Conservation (phyloP, 2,797 vertebrate species). For the Antennarius maculatus region DNA sequence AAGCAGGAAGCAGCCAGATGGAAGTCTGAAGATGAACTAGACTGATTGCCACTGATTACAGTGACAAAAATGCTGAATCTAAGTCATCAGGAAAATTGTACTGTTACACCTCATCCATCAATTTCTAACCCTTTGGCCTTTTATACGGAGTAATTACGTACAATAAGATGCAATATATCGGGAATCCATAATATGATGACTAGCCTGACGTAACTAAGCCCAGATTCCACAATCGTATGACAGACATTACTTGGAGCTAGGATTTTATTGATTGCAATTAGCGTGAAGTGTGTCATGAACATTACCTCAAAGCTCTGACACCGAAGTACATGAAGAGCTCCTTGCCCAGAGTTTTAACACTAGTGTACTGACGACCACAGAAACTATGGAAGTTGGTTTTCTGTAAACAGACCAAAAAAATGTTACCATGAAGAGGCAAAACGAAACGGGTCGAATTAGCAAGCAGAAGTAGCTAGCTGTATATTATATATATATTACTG, state of each 20-base stretch:
- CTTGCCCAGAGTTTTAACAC: conserved; percentile 90
- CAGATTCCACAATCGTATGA: too few relatives aligned
- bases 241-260: too few relatives aligned
- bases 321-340: conserved; percentile 95
- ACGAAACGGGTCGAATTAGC: not conserved
- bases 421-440: not conserved
- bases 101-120: not conserved
- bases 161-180: too few relatives aligned
- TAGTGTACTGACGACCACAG: conserved; percentile 77
- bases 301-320: conserved; percentile 83
- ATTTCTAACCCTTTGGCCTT: not conserved
- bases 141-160: not conserved
- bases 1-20: too few relatives aligned
- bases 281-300: not conserved
- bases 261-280: not conserved
- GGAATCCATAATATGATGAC: too few relatives aligned
- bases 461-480: too few relatives aligned
- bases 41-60: not conserved
- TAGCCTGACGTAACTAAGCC: too few relatives aligned
- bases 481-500: too few relatives aligned
- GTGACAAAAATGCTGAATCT: too few relatives aligned
- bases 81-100: not conserved
- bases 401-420: conserved; percentile 39
- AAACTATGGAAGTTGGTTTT: conserved; percentile 45
- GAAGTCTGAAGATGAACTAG: not conserved